Evolutionary conservation across 2,888 invertebrate species (phyloP), one percentile per base, ranked within the genome.

Genomic region (Platerodrilus igneus): DNA sequence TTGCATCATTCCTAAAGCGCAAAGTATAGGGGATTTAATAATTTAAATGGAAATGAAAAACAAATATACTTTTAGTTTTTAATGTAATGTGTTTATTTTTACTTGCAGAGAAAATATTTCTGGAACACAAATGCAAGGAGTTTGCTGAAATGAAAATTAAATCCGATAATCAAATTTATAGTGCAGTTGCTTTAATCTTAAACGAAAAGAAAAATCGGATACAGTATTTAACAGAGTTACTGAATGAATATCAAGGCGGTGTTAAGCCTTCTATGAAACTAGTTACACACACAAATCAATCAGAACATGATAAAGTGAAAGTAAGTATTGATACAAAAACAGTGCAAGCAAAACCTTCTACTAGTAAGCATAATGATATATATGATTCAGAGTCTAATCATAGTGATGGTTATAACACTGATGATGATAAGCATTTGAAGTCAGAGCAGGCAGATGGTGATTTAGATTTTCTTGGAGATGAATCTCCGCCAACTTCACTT

Each of bases 171-270:
- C 50, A 57, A 39, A 51, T 64, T 37, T 59, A 57, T 9, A 59
- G 57, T 30, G 58, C 55, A 17, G 66, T 66, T 53, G 38, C 60
- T 15, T 44, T 57, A 31, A 26, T 63, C 18, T 45, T 67, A 46
- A 66, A 66, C 50, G 65, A 64, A 45, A 67, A 67, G 37, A 66
- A 66, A 44, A 53, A 49, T 14, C 50, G 58, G 25, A 66, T 66
- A 41, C 60, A 61, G 37, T 60, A 62, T 48, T 50, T 65, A 25
- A 61, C 54, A 36, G 62, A 66, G 46, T 46, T 60, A n/a, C 42
- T 67, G 36, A 51, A 60, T 35, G 59, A 57, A 17, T 56, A 56
- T 28, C 51, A 45, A 37, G 38, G 47, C 19, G 51, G 14, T 13
- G 7, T 16, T 13, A 36, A 57, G 11, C 29, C 2, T 33, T 32